Evolutionary conservation across 2,888 invertebrate species (phyloP).

Genomic region (Tipula lateralis): DNA sequence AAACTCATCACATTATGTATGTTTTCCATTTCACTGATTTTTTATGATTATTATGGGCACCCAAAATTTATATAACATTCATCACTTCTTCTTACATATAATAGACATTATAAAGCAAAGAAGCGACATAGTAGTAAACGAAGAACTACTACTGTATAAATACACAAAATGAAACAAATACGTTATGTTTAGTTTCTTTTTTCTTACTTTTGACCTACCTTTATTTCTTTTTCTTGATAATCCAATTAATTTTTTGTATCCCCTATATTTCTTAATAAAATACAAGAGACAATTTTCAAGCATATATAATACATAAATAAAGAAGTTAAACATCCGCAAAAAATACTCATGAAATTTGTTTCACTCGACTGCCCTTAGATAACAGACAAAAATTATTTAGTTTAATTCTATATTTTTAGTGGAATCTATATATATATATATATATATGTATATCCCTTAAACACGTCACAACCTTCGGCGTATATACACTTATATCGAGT

Average conservation of each 20-base stretch:
- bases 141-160: not conserved
- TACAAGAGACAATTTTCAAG: not conserved
- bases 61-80: not conserved
- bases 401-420: not conserved
- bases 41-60: not conserved
- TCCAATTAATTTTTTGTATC: not conserved
- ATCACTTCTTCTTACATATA: not conserved
- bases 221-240: constrained; percentile 15
- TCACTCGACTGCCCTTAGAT: not conserved
- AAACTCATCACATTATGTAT: not conserved
- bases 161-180: not conserved
- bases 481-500: too few relatives aligned
- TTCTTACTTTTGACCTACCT: constrained; percentile 13
- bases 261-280: not conserved
- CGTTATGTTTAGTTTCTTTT: not conserved
- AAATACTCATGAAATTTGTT: not conserved
- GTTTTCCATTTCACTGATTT: not conserved
- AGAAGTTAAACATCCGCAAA: constrained; percentile 19
- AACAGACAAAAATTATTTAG: not conserved
- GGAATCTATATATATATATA: not conserved
- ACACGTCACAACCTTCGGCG: too few relatives aligned
- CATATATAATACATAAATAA: not conserved
- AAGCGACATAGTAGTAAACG: not conserved
- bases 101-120: not conserved
- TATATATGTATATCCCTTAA: not conserved